These are phyloP conservation scores for Chloebia gouldiae DNA, from an alignment of 2,113 vertebrate genomes.

Conservation along the genomic window DNA sequence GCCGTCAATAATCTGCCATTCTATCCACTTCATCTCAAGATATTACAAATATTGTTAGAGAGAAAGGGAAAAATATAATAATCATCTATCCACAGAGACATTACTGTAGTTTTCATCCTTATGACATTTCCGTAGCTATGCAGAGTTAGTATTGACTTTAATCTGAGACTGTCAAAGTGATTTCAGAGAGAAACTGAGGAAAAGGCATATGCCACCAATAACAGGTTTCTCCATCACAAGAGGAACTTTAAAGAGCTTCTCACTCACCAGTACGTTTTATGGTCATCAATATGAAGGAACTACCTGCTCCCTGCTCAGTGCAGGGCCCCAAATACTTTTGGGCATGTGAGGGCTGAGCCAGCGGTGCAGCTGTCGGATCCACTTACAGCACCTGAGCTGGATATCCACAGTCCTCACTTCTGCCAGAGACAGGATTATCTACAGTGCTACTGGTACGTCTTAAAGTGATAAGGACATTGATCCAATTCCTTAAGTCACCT, in stretches of 20 bases:
- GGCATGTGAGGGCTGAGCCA: neutral
- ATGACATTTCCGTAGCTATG: neutral
- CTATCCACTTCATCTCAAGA: constrained; percentile 76
- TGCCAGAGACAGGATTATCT: neutral
- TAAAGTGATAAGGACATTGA: neutral
- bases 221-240: neutral
- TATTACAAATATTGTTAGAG: constrained; percentile 54
- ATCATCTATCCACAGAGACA: neutral
- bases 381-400: neutral
- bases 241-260: neutral
- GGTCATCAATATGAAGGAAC: neutral
- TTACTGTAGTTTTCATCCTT: neutral
- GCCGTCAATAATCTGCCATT: constrained; percentile 70
- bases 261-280: neutral
- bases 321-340: neutral
- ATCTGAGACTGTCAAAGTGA: neutral
- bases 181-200: neutral
- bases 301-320: neutral
- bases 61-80: neutral
- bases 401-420: too few species aligned
- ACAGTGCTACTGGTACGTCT: neutral
- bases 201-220: neutral
- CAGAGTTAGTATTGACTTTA: neutral
- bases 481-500: neutral
- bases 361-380: neutral